phyloP scores from a whole-genome alignment of 2,888 invertebrate species.

The Drosophila anomalata region DNA sequence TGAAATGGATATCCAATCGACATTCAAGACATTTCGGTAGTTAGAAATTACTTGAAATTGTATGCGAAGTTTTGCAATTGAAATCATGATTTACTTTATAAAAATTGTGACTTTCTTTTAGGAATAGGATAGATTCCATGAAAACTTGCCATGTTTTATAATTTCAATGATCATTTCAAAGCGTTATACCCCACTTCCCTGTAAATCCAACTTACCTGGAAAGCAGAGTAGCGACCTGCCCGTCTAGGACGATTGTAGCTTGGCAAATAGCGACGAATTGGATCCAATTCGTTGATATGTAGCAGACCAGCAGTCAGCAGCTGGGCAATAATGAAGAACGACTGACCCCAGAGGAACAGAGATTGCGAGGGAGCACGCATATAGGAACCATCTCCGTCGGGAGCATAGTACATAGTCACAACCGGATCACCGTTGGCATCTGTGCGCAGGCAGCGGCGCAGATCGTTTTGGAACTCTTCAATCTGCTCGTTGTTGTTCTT shows the following conservation, averaged over 20 bases:
- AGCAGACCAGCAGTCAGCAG: slow-evolving; percentile 94
- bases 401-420: slow-evolving; percentile 94
- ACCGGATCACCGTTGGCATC: slow-evolving; percentile 95
- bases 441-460: slow-evolving; percentile 91
- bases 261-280: slow-evolving; percentile 96
- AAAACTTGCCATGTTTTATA: background rate
- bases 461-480: slow-evolving; percentile 94
- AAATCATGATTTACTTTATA: too few species aligned
- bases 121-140: background rate
- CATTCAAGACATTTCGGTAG: too few species aligned
- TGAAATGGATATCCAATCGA: slow-evolving; percentile 24
- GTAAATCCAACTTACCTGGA: slow-evolving; percentile 89
- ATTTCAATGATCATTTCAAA: slow-evolving; percentile 25
- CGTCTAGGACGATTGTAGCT: slow-evolving; percentile 97
- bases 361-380: slow-evolving; percentile 84
- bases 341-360: slow-evolving; percentile 97
- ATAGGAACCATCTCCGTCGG: slow-evolving; percentile 83
- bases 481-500: slow-evolving; percentile 94
- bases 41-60: background rate
- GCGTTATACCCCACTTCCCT: slow-evolving; percentile 6
- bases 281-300: slow-evolving; percentile 97
- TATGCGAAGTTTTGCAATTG: background rate
- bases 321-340: slow-evolving; percentile 96
- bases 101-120: background rate
- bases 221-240: slow-evolving; percentile 97